A percentile compares a stretch with the other conserved stretches of the same genome.
phyloP scores from a whole-genome alignment of 2,113 vertebrate genomes.

The Tachysurus vachellii region DNA sequence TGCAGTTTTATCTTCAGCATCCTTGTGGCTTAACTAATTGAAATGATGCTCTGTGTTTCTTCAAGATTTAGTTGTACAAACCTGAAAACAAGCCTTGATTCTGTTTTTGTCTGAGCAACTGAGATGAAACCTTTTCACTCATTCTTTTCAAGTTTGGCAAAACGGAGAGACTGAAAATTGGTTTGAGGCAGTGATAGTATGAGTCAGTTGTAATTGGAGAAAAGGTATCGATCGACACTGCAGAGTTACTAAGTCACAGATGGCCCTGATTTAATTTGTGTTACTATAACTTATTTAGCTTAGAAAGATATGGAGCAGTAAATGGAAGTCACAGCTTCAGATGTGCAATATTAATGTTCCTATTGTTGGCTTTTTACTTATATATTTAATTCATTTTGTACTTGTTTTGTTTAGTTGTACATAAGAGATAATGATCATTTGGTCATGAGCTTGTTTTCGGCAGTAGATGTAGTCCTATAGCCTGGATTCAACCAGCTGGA shows the following conservation, averaged over 20 bases:
- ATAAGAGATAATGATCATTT: neutral
- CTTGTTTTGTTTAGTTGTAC: neutral
- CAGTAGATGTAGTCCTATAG: neutral
- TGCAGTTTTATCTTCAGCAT: neutral
- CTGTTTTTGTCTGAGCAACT: neutral
- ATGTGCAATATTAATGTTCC: neutral
- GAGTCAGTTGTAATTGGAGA: conserved; percentile 37
- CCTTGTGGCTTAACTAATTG: neutral
- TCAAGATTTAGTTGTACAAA: neutral
- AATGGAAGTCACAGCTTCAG: neutral
- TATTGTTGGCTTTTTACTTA: neutral
- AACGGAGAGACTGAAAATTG: neutral
- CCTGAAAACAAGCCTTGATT: neutral
- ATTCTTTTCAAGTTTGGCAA: conserved; percentile 7
- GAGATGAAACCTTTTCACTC: neutral
- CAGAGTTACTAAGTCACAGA: conserved; percentile 41
- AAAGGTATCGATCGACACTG: conserved; percentile 44
- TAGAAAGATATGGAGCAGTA: neutral
- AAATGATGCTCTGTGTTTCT: neutral
- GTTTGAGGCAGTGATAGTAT: neutral
- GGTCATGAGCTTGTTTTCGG: neutral
- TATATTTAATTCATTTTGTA: no score
- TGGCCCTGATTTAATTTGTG: conserved; percentile 48
- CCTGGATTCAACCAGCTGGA: neutral
- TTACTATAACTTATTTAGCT: conserved; percentile 36